These are phyloP conservation scores for Danio kyathit DNA, from an alignment of 2,797 vertebrate species.

Conservation along the genomic window DNA sequence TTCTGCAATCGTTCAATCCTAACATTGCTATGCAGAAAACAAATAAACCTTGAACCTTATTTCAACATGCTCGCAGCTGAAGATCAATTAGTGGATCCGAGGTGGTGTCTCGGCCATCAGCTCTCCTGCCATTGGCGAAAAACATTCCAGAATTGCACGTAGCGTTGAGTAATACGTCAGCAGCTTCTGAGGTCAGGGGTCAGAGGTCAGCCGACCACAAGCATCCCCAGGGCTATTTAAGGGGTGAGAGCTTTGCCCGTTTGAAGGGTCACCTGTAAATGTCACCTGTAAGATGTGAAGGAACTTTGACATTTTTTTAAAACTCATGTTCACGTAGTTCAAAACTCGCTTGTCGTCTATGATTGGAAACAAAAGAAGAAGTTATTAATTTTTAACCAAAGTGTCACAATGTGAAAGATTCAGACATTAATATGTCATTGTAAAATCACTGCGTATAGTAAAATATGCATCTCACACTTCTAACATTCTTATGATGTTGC, in stretches of 20 bases:
- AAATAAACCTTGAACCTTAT: background rate
- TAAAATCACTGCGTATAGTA: too few relatives aligned
- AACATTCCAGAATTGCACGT: slow-evolving; percentile 74
- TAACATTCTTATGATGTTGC: background rate
- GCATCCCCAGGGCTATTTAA: slow-evolving; percentile 68
- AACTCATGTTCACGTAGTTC: background rate
- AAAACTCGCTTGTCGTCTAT: background rate
- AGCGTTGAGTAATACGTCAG: slow-evolving; percentile 80
- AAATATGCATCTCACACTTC: too few relatives aligned
- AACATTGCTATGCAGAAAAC: too few relatives aligned
- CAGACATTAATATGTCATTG: too few relatives aligned
- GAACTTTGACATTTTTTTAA: background rate
- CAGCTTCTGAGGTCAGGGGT: slow-evolving; percentile 70
- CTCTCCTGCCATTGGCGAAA: slow-evolving; percentile 63
- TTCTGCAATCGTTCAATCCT: too few relatives aligned
- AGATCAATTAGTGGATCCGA: slow-evolving; percentile 42
- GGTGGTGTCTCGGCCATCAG: slow-evolving; percentile 62
- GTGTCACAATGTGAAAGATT: too few relatives aligned
- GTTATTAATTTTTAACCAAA: background rate
- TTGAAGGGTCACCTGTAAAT: slow-evolving; percentile 44
- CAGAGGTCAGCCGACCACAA: slow-evolving; percentile 49
- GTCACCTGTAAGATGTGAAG: slow-evolving; percentile 40
- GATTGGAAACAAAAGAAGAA: background rate
- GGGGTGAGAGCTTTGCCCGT: slow-evolving; percentile 24
- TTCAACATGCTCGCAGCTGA: background rate